Conservation (phyloP, 1,140 invertebrate species). For the Paracyclopina nana region DNA sequence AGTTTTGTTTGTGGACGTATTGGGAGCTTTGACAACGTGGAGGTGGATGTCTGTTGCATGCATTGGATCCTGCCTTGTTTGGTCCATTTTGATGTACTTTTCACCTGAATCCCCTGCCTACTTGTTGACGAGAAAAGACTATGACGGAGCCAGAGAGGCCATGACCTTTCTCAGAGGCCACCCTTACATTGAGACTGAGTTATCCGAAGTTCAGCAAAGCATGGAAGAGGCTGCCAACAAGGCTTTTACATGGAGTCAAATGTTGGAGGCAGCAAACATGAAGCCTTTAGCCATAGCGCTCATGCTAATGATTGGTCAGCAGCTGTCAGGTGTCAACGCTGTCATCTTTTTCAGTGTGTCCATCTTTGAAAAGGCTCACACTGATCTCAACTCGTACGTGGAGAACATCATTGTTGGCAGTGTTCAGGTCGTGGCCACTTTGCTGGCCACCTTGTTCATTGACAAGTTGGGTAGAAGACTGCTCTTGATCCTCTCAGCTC, state of each 20-base stretch:
- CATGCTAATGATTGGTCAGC: conserved; percentile 38
- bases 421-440: conserved; percentile 29
- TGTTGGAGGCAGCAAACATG: background rate
- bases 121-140: conserved; percentile 1
- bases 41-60: conserved; percentile 8
- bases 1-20: background rate
- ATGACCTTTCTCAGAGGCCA: background rate
- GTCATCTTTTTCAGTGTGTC: conserved; percentile 56
- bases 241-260: background rate
- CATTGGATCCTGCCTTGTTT: background rate
- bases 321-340: conserved; percentile 50
- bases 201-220: background rate
- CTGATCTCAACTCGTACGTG: conserved; percentile 11
- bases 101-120: conserved; percentile 10
- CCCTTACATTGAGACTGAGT: conserved; percentile 7
- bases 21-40: conserved; percentile 4
- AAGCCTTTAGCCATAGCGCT: conserved; percentile 34
- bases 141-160: background rate
- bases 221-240: conserved; percentile 6
- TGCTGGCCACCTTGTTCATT: conserved; percentile 25
- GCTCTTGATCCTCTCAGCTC: conserved; percentile 23
- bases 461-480: conserved; percentile 24
- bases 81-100: conserved; percentile 3
- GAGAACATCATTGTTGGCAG: conserved; percentile 26
- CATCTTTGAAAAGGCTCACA: conserved; percentile 38